Conservation (phyloP, 2,797 vertebrate genomes). For the Aeoliscus strigatus region DNA sequence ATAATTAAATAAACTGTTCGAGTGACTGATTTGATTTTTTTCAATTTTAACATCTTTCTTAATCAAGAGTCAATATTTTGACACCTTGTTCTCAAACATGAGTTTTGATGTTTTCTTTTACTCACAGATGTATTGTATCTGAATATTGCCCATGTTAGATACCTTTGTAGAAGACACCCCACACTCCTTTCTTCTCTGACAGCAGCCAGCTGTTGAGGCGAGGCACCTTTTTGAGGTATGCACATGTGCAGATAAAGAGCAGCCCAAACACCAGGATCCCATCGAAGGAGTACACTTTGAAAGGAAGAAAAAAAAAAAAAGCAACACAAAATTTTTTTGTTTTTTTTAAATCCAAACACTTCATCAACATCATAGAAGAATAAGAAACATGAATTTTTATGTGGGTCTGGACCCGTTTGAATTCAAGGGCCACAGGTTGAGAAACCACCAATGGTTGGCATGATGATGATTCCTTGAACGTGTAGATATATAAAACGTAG, state of each 20-base stretch:
- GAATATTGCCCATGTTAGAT: background rate
- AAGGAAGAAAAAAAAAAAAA: background rate
- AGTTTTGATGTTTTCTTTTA: background rate
- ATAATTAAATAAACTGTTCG: background rate
- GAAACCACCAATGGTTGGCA: too few species aligned
- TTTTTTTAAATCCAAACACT: too few species aligned
- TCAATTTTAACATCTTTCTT: background rate
- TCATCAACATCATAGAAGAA: too few species aligned
- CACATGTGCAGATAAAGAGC: slow-evolving; percentile 92
- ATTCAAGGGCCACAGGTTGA: too few species aligned
- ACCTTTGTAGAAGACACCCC: slow-evolving; percentile 92
- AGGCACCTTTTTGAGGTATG: slow-evolving; percentile 94
- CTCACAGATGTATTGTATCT: background rate
- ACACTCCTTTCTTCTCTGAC: slow-evolving; percentile 88
- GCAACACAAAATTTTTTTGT: too few species aligned
- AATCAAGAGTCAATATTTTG: background rate
- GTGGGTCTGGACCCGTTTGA: too few species aligned
- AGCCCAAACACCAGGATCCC: slow-evolving; percentile 93
- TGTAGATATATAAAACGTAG: too few species aligned
- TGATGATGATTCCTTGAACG: too few species aligned
- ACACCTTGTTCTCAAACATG: background rate
- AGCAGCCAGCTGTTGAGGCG: slow-evolving; percentile 89
- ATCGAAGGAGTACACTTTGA: slow-evolving; percentile 88
- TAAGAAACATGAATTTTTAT: too few species aligned
- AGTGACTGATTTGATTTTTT: background rate